Evolutionary conservation across 2,888 invertebrate genomes (phyloP).

Genomic region (Cyclophora albipunctata): DNA sequence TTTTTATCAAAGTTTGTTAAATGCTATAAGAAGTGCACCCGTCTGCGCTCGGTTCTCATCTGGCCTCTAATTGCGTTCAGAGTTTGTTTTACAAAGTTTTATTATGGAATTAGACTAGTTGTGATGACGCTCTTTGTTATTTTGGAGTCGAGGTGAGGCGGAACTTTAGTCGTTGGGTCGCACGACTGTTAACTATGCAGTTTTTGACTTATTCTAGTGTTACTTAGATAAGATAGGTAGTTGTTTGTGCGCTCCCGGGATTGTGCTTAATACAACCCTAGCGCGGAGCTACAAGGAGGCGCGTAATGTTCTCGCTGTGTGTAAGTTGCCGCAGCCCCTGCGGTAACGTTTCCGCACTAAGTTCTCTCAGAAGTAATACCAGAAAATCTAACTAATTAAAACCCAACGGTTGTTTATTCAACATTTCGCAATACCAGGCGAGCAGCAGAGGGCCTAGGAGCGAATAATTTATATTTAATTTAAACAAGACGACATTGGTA

Average conservation of each 20-base stretch:
- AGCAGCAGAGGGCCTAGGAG: conserved; percentile 66
- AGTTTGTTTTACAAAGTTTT: conserved; percentile 41
- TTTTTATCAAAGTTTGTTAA: conserved; percentile 76
- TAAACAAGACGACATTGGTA: conserved; percentile 76
- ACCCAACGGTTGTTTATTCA: conserved; percentile 64
- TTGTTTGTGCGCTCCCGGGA: too few species aligned
- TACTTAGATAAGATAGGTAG: not conserved
- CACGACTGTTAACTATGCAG: not conserved
- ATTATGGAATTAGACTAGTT: conserved; percentile 45
- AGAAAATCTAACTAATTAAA: conserved; percentile 59
- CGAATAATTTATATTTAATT: conserved; percentile 76
- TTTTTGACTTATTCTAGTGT: not conserved
- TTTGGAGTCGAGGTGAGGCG: conserved; percentile 1
- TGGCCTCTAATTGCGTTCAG: conserved; percentile 63
- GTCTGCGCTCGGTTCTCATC: conserved; percentile 57
- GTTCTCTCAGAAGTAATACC: conserved; percentile 24
- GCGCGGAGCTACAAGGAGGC: too few species aligned
- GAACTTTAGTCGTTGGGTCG: not conserved
- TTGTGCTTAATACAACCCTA: too few species aligned
- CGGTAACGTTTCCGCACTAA: conserved; percentile 11
- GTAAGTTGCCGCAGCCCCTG: not conserved
- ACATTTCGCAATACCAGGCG: conserved; percentile 61
- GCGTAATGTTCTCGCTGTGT: too few species aligned
- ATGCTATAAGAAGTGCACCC: conserved; percentile 68
- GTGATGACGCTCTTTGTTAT: conserved; percentile 26